Evolutionary conservation across 1,140 invertebrate species (phyloP), one percentile per base, ranked within the genome.

Genomic region (Cyclina sinensis): DNA sequence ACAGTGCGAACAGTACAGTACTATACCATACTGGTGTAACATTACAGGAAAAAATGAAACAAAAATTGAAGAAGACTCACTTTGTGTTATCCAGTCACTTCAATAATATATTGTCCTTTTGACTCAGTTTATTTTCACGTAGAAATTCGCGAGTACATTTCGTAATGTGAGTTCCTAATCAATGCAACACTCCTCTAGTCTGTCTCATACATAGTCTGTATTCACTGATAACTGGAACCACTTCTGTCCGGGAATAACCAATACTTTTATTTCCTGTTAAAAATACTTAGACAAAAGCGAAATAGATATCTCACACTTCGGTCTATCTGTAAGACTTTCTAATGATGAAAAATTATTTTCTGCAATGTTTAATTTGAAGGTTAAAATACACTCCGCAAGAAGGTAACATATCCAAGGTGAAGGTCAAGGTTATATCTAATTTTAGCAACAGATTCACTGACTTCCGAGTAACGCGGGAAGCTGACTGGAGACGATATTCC

Each of bases 371-470:
- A 46, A 76, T 46, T 76, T 76, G 73, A 76, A 76, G 73, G 73
- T 76, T 76, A 76, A 39, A 48, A 76, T 76, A 48, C 11, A n/a
- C 73, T n/a, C 4, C 21, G 39, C 18, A 27, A 24, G 37, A 70
- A 76, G 73, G 73, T 76, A 76, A 76, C 73, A n/a, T 46, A 2
- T 46, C 51, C 73, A 76, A 76, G 73, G 73, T 76, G 39, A 76
- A 27, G 37, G 73, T 51, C 73, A 48, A 76, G 73, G 73, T 27
- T n/a, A 21, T 11, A n/a, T 18, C n/a, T 35, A 48, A 76, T 76
- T 48, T 27, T 48, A 48, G 51, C 39, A 5, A 46, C 27, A 18
- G 30, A 9, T 65, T 54, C 51, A 18, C 18, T 12, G 14, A 5
- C 3, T 57, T 18, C 5, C 54, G 18, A 57, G 18, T 57, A 27